Evolutionary conservation across 2,797 vertebrate genomes (phyloP).

Genomic region (Sylvia borin): DNA sequence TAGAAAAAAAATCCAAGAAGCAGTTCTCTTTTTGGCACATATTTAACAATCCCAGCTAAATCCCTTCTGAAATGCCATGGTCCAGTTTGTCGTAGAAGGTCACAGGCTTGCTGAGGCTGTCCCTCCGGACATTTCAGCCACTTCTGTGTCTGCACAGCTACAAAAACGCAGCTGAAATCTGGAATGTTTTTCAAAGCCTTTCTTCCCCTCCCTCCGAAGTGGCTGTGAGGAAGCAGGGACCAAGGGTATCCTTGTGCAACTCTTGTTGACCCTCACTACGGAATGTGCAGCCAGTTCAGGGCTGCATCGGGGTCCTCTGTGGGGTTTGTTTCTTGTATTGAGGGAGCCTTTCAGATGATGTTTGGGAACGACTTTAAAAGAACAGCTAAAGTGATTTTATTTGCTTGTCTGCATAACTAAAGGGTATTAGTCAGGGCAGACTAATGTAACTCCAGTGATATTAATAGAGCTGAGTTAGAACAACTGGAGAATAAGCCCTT

Average conservation of each 20-base stretch:
- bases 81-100: constrained; percentile 39
- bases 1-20: constrained; percentile 31
- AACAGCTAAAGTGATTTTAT: not conserved
- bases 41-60: constrained; percentile 23
- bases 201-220: not conserved
- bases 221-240: constrained; percentile 2
- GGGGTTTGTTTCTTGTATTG: not conserved
- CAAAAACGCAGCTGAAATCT: not conserved
- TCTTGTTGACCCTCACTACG: not conserved
- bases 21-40: not conserved
- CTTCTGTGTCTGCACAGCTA: constrained; percentile 2
- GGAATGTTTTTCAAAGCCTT: constrained; percentile 34
- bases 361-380: constrained; percentile 5
- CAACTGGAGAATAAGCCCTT: constrained; percentile 3
- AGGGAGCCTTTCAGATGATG: not conserved
- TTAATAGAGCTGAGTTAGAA: not conserved
- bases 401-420: constrained; percentile 5
- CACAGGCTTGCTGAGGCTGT: constrained; percentile 15
- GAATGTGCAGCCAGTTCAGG: not conserved
- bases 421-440: constrained; percentile 6
- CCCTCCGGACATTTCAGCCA: not conserved
- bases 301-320: not conserved
- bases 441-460: not conserved
- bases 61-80: constrained; percentile 23
- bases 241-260: not conserved